Evolutionary conservation across 2,797 vertebrate species (phyloP).

Genomic region (Sebastiscus tertius): DNA sequence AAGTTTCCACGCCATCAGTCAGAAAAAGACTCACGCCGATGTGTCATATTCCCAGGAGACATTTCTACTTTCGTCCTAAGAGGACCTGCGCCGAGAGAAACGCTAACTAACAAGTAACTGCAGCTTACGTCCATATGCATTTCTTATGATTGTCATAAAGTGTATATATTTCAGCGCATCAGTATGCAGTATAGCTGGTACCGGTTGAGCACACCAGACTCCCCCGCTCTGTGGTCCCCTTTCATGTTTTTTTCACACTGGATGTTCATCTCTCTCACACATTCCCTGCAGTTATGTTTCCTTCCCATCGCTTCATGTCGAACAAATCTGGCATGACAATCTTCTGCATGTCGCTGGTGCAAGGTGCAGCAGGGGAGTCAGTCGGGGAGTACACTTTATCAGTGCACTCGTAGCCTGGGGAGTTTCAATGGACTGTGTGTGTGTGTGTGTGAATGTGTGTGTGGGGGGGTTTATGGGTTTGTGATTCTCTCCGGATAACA

Average conservation of each 20-base stretch:
- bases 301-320: conserved; percentile 61
- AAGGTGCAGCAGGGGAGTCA: conserved; percentile 56
- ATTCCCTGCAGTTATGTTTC: conserved; percentile 67
- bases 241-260: conserved; percentile 48
- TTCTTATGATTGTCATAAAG: background rate
- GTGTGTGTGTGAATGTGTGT: background rate
- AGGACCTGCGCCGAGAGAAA: background rate
- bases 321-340: conserved; percentile 76
- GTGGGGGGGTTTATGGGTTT: conserved; percentile 1
- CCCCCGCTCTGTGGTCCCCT: conserved; percentile 32
- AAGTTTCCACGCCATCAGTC: conserved; percentile 30
- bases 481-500: conserved; percentile 26
- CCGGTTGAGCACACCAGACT: conserved; percentile 7
- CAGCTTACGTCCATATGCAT: background rate
- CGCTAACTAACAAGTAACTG: background rate
- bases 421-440: conserved; percentile 25
- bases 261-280: conserved; percentile 60
- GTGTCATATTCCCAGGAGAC: conserved; percentile 27
- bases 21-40: conserved; percentile 18
- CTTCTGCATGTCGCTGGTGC: conserved; percentile 50
- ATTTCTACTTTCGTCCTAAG: conserved; percentile 21
- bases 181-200: conserved; percentile 18
- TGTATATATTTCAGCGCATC: conserved; percentile 17
- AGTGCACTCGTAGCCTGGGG: conserved; percentile 49
- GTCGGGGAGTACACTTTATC: conserved; percentile 58